These are phyloP conservation scores for Glossosoma conforme DNA, from an alignment of 1,140 invertebrate genomes.

Conservation along the genomic window DNA sequence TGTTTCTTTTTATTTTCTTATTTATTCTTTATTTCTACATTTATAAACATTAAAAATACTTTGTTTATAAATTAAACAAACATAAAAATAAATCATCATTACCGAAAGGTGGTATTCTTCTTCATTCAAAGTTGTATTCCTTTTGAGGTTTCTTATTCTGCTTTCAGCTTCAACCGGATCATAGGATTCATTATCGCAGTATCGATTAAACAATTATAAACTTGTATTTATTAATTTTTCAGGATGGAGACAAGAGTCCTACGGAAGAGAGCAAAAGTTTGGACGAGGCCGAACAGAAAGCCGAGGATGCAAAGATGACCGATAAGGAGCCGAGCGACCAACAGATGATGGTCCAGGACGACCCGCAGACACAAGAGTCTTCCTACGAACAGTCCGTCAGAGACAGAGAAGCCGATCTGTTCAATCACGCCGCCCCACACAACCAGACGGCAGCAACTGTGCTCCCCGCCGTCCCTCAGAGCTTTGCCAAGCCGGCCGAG, in stretches of 20 bases:
- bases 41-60: background rate
- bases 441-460: slow-evolving; percentile 11
- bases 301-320: slow-evolving; percentile 16
- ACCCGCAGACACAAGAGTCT: slow-evolving; percentile 6
- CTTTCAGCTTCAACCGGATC: no score
- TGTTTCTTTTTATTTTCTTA: no score
- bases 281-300: slow-evolving; percentile 26
- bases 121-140: no score
- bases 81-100: no score
- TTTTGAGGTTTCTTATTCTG: no score
- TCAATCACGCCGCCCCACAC: slow-evolving; percentile 23
- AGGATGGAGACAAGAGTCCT: slow-evolving; percentile 31
- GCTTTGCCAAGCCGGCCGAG: slow-evolving; percentile 9
- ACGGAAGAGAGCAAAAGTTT: slow-evolving; percentile 28
- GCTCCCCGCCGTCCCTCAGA: background rate
- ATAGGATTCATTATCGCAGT: no score
- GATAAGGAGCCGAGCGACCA: slow-evolving; percentile 5
- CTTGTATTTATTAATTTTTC: no score
- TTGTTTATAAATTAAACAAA: no score
- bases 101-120: no score
- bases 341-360: background rate
- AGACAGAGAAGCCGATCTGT: slow-evolving; percentile 24
- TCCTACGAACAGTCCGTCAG: slow-evolving; percentile 27
- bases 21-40: background rate
- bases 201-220: no score